Percentiles rank a stretch among this genome's conserved stretches.
phyloP scores from a whole-genome alignment of 2,797 vertebrate species.

The Amniataba percoides region DNA sequence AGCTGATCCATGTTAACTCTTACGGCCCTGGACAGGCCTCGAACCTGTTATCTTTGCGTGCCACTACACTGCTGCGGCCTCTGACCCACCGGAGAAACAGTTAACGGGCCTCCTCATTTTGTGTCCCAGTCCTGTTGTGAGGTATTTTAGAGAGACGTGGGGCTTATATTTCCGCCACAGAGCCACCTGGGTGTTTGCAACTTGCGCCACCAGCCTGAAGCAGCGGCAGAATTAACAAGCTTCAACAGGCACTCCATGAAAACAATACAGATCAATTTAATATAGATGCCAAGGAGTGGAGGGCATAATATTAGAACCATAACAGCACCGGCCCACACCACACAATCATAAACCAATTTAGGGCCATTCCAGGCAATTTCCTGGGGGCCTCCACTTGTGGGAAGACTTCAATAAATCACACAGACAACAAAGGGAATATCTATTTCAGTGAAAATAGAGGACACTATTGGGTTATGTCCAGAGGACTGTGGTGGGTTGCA shows the following conservation, averaged over 20 bases:
- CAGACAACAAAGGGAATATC: slow-evolving; percentile 88
- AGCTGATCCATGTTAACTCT: slow-evolving; percentile 78
- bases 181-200: slow-evolving; percentile 61
- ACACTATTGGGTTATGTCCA: slow-evolving; percentile 81
- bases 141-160: slow-evolving; percentile 38
- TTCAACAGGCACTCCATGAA: slow-evolving; percentile 82
- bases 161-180: slow-evolving; percentile 36
- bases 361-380: slow-evolving; percentile 90
- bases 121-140: slow-evolving; percentile 13
- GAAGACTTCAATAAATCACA: slow-evolving; percentile 90
- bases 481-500: slow-evolving; percentile 52
- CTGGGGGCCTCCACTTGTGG: slow-evolving; percentile 87
- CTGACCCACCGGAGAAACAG: slow-evolving; percentile 55
- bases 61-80: slow-evolving; percentile 14
- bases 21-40: slow-evolving; percentile 50
- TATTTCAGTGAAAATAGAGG: slow-evolving; percentile 86
- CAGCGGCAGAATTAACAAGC: slow-evolving; percentile 80
- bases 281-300: slow-evolving; percentile 85
- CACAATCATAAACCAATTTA: slow-evolving; percentile 91
- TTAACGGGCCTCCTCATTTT: slow-evolving; percentile 35
- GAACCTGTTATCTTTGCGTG: background rate
- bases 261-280: slow-evolving; percentile 88
- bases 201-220: slow-evolving; percentile 61
- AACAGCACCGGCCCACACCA: slow-evolving; percentile 82
- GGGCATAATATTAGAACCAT: slow-evolving; percentile 86